Evolutionary conservation across 2,113 vertebrate genomes (phyloP).

Genomic region (Cisticola juncidis): DNA sequence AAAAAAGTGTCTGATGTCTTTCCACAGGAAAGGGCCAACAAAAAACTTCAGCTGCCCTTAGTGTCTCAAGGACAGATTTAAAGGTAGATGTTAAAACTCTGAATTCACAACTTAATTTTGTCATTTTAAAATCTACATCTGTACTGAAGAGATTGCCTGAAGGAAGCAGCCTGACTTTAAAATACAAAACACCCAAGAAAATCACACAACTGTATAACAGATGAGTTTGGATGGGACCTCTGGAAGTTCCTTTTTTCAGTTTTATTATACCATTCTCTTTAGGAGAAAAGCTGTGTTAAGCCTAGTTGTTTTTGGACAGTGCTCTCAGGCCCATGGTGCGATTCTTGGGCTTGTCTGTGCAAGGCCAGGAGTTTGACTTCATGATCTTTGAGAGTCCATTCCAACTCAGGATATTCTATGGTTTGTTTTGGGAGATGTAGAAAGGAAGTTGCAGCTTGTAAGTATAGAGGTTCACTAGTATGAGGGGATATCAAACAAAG

Average conservation of each 20-base stretch:
- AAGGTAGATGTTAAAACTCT: neutral
- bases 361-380: neutral
- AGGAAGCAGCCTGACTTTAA: neutral
- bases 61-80: neutral
- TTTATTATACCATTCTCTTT: neutral
- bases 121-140: neutral
- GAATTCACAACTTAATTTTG: neutral
- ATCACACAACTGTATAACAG: neutral
- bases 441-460: neutral
- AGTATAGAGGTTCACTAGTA: neutral
- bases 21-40: neutral
- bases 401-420: neutral
- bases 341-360: neutral
- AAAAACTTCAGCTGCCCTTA: neutral
- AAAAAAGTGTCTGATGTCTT: neutral
- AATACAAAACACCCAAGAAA: accelerated
- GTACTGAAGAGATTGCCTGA: neutral
- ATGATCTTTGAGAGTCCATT: neutral
- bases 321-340: neutral
- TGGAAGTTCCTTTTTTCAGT: neutral
- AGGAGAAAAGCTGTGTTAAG: neutral
- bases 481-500: neutral
- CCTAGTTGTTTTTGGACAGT: neutral
- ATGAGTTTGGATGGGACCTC: neutral
- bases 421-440: neutral